Conservation (phyloP, 2,113 vertebrate species). For the Leptobrachium ailaonicum region DNA sequence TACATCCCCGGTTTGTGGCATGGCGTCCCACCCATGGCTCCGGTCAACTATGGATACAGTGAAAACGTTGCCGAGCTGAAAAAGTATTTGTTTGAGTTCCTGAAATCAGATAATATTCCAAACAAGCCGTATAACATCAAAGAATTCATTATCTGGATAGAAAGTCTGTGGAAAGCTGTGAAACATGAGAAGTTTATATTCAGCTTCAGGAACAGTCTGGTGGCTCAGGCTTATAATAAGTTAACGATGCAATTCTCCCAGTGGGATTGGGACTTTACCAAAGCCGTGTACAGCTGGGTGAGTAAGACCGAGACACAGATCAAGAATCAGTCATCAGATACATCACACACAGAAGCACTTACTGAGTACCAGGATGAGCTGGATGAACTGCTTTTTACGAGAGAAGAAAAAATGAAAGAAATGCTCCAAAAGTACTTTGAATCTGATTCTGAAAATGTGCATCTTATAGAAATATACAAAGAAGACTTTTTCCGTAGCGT, state of each 20-base stretch:
- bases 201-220: conserved; percentile 49
- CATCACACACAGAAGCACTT: background rate
- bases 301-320: conserved; percentile 54
- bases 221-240: conserved; percentile 49
- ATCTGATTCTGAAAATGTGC: conserved; percentile 53
- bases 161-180: conserved; percentile 53
- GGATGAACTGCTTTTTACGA: conserved; percentile 52
- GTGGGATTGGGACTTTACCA: conserved; percentile 56
- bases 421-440: conserved; percentile 52
- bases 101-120: conserved; percentile 49
- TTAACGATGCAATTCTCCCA: conserved; percentile 51
- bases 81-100: conserved; percentile 55
- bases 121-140: conserved; percentile 41
- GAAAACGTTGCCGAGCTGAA: conserved; percentile 59
- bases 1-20: conserved; percentile 62
- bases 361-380: conserved; percentile 51
- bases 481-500: conserved; percentile 58
- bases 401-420: conserved; percentile 21
- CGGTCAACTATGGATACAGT: conserved; percentile 58
- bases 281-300: conserved; percentile 63
- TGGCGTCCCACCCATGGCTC: conserved; percentile 53
- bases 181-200: conserved; percentile 49
- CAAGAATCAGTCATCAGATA: conserved; percentile 17
- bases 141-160: conserved; percentile 58
- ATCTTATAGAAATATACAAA: conserved; percentile 59